Base-by-base conservation (phyloP, 2,797 vertebrate species). In the Denticeps clupeoides region DNA sequence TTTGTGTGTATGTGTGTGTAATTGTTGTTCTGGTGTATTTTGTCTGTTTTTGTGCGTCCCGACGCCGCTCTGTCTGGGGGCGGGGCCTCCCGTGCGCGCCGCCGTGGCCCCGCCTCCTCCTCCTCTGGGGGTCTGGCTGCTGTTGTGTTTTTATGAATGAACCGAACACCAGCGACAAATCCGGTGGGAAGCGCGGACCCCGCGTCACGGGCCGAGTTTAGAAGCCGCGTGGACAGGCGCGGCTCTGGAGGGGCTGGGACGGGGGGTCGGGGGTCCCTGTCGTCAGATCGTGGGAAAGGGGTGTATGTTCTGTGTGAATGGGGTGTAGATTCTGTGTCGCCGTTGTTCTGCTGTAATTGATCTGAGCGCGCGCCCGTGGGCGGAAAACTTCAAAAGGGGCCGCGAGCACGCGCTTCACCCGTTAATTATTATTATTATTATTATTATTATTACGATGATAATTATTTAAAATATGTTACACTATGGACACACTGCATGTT, bases 271-370 rank as follows among this genome's bases (percentile, higher is more conserved):
- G 60, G 63, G 71, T 55, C 47, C 53, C 62, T 7, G 61, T 62
- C 62, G 71, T 67, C 74, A 55, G 77, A 83, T 82, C 82, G 82
- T 88, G 88, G 87, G 87, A 89, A 89, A 84, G 81, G 64, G 74
- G 77, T 75, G 68, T 77, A 77, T 82, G 78, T 79, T n/a, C n/a
- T n/a, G n/a, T n/a, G n/a, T n/a, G n/a, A 78, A 77, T 73, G 80
- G 79, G 76, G 70, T 74, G 56, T 74, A n/a, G n/a, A 64, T 80
- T 79, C 79, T 80, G 70, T 78, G 74, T 78, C 76, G 69, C 78
- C 74, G 80, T 82, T 84, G 82, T 83, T 85, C 78, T 77, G 73
- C 64, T 80, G 80, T 82, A 87, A 86, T 84, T 82, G 85, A 82
- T 85, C 84, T 88, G 81, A 67, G 76, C 79, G 71, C 75, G 71